Evolutionary conservation across 2,888 invertebrate genomes (phyloP), one percentile per base, ranked within the genome.

Genomic region (Opisthograptis luteolata): DNA sequence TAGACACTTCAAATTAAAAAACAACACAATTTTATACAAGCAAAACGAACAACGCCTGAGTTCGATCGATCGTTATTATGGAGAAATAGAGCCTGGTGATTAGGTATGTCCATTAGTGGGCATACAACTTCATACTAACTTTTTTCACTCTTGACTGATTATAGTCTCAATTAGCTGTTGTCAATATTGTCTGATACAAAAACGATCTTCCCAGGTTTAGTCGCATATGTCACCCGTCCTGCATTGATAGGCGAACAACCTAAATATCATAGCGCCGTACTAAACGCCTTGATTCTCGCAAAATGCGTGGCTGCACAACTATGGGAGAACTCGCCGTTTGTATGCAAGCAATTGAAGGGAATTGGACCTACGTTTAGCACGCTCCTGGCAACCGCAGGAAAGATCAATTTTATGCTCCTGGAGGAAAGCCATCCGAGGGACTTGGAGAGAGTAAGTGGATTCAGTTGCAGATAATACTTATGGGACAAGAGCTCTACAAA

Each of bases 281-380:
- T 94, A 2, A 93, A 92, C 76, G 81, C 94, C 0, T 77, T 93
- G 13, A 81, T 92, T 17, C 83, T 96, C 43, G 84, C 92, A 3
- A 95, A 96, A 83, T 94, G 95, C 68, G 87, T 95, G 55, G 68
- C 83, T 17, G 92, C 94, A 0, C 92, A 92, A 62, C 79, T 96
- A 30, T 96, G 96, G 96, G 95, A 96, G 69, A 93, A 95, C 73
- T 95, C 95, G 0, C 73, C 72, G 1, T 94, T 91, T 73, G 92
- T 96, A 13, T 89, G 93, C 51, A 92, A 93, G 64, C 96, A 96
- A 72, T 78, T 96, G 35, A 92, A 92, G 45, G 94, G 94, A 32
- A 95, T 96, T 54, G 95, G 95, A 0, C 92, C 92, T 5, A 92
- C 93, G 0, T 91, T 94, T 58, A 93, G 95, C 10, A 86, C 88